Conservation (phyloP, 1,140 invertebrate genomes). For the Cepaea nemoralis region DNA sequence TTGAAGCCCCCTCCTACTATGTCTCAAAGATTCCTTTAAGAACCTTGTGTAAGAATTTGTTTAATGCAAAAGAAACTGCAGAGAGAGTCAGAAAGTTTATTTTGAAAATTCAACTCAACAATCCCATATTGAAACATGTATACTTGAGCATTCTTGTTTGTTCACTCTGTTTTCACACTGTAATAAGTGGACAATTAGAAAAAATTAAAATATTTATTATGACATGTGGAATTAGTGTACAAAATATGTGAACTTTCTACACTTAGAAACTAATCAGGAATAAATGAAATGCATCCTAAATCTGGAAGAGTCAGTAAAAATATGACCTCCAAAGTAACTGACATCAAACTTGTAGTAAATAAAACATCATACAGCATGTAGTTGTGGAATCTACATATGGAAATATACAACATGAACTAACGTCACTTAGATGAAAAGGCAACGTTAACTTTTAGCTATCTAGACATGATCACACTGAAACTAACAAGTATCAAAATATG, state of each 20-base stretch:
- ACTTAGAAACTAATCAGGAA: slow-evolving; percentile 1
- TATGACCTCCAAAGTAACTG: slow-evolving; percentile 2
- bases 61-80: too few species aligned
- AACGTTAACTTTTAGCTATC: background rate
- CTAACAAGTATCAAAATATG: background rate
- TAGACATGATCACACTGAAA: background rate
- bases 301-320: background rate
- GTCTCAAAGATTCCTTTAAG: too few species aligned
- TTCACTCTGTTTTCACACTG: too few species aligned
- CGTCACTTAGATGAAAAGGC: background rate
- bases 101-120: too few species aligned
- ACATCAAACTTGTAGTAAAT: slow-evolving; percentile 20
- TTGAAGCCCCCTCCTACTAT: too few species aligned
- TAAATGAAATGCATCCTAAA: slow-evolving; percentile 15
- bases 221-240: slow-evolving; percentile 18
- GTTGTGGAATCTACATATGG: background rate
- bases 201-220: slow-evolving; percentile 6
- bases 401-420: background rate
- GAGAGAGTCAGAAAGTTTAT: too few species aligned
- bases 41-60: too few species aligned
- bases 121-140: too few species aligned
- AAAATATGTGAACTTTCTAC: slow-evolving; percentile 6
- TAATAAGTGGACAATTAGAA: too few species aligned
- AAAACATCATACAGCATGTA: background rate
- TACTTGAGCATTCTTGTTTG: too few species aligned